Evolutionary conservation across 2,888 invertebrate genomes (phyloP).

Genomic region (Drosophila setosimentum): DNA sequence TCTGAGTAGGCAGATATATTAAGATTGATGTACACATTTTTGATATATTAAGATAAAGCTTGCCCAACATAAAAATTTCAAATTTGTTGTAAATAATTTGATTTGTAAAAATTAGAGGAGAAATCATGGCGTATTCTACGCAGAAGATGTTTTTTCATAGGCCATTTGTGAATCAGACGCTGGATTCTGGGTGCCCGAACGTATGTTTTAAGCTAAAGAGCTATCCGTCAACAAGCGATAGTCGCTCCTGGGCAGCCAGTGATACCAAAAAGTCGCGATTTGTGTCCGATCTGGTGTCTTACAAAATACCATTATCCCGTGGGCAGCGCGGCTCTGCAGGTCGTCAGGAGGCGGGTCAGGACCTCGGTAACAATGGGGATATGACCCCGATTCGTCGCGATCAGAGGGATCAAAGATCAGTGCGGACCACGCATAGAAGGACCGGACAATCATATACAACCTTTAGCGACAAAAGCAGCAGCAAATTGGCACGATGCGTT

Average conservation of each 20-base stretch:
- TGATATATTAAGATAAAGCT: too few relatives aligned
- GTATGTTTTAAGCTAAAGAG: conserved; percentile 78
- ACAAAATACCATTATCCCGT: conserved; percentile 68
- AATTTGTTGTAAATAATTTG: conserved; percentile 46
- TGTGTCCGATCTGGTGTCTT: conserved; percentile 81
- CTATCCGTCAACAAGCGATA: conserved; percentile 80
- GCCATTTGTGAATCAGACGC: conserved; percentile 75
- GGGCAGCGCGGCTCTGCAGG: not conserved
- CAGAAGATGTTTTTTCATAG: conserved; percentile 83
- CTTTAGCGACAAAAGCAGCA: not conserved
- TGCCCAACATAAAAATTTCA: conserved; percentile 37
- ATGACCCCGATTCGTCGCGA: not conserved
- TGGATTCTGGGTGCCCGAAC: conserved; percentile 61
- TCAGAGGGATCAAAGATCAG: not conserved
- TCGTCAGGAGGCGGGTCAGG: not conserved
- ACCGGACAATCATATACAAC: not conserved
- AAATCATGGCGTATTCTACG: conserved; percentile 84
- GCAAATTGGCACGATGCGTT: not conserved
- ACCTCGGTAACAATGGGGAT: not conserved
- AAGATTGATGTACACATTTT: not conserved
- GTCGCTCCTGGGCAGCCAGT: conserved; percentile 81
- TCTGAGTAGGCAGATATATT: not conserved
- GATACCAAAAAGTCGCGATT: conserved; percentile 80
- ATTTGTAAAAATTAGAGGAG: conserved; percentile 19
- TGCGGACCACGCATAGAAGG: not conserved